Evolutionary conservation across 2,888 invertebrate genomes (phyloP).

Genomic region (Rhingia rostrata): DNA sequence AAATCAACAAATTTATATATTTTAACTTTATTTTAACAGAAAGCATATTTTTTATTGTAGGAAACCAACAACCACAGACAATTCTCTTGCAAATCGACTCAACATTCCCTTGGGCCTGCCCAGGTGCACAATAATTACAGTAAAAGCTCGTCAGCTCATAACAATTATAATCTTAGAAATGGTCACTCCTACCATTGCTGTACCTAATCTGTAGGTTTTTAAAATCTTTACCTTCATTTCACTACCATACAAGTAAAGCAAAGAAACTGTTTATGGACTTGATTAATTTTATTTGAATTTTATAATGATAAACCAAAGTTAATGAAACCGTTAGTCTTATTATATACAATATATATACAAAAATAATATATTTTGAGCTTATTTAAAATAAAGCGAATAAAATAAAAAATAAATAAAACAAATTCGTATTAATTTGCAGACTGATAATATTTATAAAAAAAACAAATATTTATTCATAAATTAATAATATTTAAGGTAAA

Average conservation of each 20-base stretch:
- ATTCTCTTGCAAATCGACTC: slow-evolving; percentile 81
- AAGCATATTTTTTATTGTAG: slow-evolving; percentile 72
- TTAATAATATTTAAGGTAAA: slow-evolving; percentile 38
- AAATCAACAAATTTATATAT: too few relatives aligned
- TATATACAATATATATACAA: slow-evolving; percentile 22
- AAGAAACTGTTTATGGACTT: slow-evolving; percentile 20
- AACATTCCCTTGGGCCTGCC: slow-evolving; percentile 74
- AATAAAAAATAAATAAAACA: slow-evolving; percentile 41
- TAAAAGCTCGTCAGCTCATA: slow-evolving; percentile 64
- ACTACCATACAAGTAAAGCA: slow-evolving; percentile 27
- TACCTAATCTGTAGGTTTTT: slow-evolving; percentile 77
- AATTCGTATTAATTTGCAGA: slow-evolving; percentile 70
- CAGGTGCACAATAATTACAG: slow-evolving; percentile 81
- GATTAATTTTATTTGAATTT: slow-evolving; percentile 49
- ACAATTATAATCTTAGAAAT: slow-evolving; percentile 78
- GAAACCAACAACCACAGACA: slow-evolving; percentile 82
- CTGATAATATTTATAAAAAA: slow-evolving; percentile 64
- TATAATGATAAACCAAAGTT: slow-evolving; percentile 64
- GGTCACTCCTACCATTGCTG: slow-evolving; percentile 82
- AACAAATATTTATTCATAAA: slow-evolving; percentile 40
- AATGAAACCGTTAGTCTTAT: slow-evolving; percentile 41
- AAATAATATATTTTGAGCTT: slow-evolving; percentile 54
- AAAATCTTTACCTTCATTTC: background rate
- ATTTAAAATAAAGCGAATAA: slow-evolving; percentile 51
- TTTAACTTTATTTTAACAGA: too few relatives aligned